phyloP scores from a whole-genome alignment of 2,113 vertebrate species.

The Nanorana parkeri region DNA sequence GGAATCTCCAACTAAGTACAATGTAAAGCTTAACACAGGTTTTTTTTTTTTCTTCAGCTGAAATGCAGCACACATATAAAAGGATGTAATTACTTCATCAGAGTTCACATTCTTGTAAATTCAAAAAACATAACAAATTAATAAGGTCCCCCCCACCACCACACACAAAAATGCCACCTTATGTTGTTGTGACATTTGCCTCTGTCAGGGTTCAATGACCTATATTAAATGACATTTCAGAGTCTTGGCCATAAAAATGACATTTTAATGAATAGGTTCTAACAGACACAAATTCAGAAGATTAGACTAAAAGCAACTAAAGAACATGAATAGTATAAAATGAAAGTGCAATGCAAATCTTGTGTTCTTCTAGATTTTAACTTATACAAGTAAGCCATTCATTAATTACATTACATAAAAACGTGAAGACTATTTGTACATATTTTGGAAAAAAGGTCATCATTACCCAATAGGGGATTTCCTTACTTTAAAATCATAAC shows the following conservation, averaged over 20 bases:
- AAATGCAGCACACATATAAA: conserved; percentile 59
- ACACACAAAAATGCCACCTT: neutral
- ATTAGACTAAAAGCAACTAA: neutral
- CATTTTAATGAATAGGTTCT: conserved; percentile 10
- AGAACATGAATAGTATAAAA: neutral
- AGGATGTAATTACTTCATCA: conserved; percentile 51
- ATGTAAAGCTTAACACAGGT: conserved; percentile 25
- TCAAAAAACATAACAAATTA: neutral
- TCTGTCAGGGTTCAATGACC: conserved; percentile 25
- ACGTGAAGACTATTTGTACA: no score
- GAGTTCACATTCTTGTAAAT: conserved; percentile 19
- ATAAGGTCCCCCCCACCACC: conserved; percentile 31
- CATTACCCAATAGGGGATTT: no score
- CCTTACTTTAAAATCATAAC: no score
- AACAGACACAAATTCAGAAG: conserved; percentile 6
- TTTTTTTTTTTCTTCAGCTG: conserved; percentile 5
- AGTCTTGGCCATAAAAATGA: conserved; percentile 14
- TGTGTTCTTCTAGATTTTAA: neutral
- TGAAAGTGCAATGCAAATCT: neutral
- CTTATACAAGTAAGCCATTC: no score
- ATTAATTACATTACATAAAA: no score
- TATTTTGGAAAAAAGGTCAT: no score
- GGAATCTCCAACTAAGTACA: conserved; percentile 59
- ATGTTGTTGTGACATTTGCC: conserved; percentile 31
- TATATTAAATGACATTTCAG: conserved; percentile 46